Conservation (phyloP, 2,797 vertebrate genomes). For the Epinephelus malabaricus region DNA sequence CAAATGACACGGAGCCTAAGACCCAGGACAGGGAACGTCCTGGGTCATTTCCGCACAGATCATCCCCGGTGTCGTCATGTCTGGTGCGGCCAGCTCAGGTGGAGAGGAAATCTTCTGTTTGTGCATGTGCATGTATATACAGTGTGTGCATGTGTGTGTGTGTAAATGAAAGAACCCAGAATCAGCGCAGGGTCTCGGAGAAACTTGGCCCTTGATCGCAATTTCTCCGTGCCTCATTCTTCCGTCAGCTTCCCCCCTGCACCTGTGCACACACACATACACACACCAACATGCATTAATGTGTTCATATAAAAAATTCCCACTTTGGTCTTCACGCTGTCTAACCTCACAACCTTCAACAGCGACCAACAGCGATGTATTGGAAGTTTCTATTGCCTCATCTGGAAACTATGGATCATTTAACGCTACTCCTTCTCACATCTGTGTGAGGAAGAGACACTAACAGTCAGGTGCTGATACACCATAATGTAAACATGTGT, state of each 20-base stretch:
- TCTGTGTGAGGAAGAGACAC: constrained; percentile 37
- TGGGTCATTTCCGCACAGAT: constrained; percentile 58
- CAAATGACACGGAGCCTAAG: constrained; percentile 62
- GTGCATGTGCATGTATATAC: constrained; percentile 26
- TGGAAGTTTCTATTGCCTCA: constrained; percentile 59
- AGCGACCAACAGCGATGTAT: constrained; percentile 38
- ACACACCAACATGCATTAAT: constrained; percentile 13
- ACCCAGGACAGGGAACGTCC: constrained; percentile 54
- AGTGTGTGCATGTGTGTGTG: background rate
- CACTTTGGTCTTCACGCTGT: constrained; percentile 12
- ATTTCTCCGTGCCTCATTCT: constrained; percentile 9
- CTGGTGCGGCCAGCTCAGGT: constrained; percentile 61
- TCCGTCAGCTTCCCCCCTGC: constrained; percentile 12
- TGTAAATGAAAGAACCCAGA: constrained; percentile 20
- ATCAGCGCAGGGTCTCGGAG: background rate
- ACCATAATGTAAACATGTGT: constrained; percentile 23
- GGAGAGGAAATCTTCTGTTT: constrained; percentile 50
- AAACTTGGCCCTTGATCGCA: constrained; percentile 7
- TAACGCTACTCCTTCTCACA: constrained; percentile 22
- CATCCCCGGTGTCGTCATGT: constrained; percentile 64
- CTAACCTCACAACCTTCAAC: constrained; percentile 40
- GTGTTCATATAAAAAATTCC: constrained; percentile 12
- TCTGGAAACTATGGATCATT: constrained; percentile 61
- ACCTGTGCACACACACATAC: constrained; percentile 28
- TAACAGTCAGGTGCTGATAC: constrained; percentile 24